A percentile compares a stretch with the other conserved stretches of the same genome.
Conservation (phyloP, 2,797 vertebrate genomes). For the Orestias chungarensis region DNA sequence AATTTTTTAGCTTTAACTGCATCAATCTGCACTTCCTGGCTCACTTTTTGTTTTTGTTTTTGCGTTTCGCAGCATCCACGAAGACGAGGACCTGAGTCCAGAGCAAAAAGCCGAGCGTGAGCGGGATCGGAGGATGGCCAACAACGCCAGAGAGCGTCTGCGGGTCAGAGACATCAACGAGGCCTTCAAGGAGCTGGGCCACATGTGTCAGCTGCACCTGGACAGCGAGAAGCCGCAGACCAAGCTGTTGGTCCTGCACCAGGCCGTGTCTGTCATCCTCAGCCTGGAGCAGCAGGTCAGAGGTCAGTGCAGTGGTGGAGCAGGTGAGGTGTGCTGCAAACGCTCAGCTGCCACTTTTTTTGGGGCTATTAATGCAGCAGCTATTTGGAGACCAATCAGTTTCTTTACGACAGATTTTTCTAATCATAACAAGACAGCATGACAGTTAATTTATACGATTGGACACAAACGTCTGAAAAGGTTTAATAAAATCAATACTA, state of each 20-base stretch:
- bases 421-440: too few relatives aligned
- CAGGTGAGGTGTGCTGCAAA: background rate
- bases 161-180: constrained; percentile 96
- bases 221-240: constrained; percentile 98
- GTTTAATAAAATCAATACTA: too few relatives aligned
- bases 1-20: background rate
- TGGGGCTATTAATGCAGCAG: too few relatives aligned
- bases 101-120: constrained; percentile 96
- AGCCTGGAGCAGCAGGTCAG: constrained; percentile 97
- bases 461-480: too few relatives aligned
- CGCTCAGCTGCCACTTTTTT: too few relatives aligned
- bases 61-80: constrained; percentile 85
- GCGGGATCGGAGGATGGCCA: constrained; percentile 93
- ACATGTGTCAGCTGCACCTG: constrained; percentile 95
- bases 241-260: constrained; percentile 95
- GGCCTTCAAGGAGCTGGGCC: constrained; percentile 96
- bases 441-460: too few relatives aligned
- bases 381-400: too few relatives aligned
- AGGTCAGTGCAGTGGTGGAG: constrained; percentile 68
- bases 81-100: constrained; percentile 94
- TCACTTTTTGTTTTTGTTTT: background rate
- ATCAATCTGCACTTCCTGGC: background rate
- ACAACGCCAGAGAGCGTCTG: constrained; percentile 93
- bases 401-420: too few relatives aligned
- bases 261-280: constrained; percentile 95